Conservation (phyloP, 92 coral and sea anemone genomes). For the Diadumene lineata region DNA sequence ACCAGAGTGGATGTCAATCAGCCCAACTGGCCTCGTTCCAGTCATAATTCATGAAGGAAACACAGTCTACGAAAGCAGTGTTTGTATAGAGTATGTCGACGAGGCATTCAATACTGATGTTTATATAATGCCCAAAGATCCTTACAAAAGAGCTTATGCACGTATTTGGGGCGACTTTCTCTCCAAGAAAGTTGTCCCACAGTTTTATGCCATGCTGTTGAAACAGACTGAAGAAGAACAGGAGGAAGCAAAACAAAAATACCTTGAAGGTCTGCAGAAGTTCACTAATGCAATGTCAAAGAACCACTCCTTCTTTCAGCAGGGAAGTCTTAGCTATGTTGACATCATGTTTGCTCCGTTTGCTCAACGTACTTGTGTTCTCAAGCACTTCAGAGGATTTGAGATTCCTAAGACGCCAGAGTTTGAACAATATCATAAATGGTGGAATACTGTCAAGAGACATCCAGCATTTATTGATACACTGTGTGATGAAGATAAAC, state of each 20-base stretch:
- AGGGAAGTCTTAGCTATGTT: conserved; percentile 59
- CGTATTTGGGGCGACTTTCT: conserved; percentile 83
- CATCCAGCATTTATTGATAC: conserved; percentile 58
- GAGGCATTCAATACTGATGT: conserved; percentile 57
- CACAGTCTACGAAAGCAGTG: conserved; percentile 62
- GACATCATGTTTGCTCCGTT: conserved; percentile 79
- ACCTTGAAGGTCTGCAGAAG: conserved; percentile 40
- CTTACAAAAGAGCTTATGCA: conserved; percentile 69
- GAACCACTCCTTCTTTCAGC: conserved; percentile 63
- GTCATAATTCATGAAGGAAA: conserved; percentile 53
- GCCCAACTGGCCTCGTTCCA: conserved; percentile 73
- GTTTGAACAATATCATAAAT: conserved; percentile 57
- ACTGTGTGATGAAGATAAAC: conserved; percentile 32
- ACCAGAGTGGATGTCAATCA: conserved; percentile 73
- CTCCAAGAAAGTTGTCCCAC: conserved; percentile 58
- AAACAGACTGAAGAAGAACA: conserved; percentile 58
- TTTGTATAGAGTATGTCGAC: conserved; percentile 74
- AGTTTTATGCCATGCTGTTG: conserved; percentile 50
- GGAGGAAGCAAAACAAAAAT: conserved; percentile 47
- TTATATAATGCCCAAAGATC: conserved; percentile 58
- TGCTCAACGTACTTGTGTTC: conserved; percentile 48
- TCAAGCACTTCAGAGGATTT: conserved; percentile 68
- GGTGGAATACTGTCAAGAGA: conserved; percentile 55
- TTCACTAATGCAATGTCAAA: conserved; percentile 70
- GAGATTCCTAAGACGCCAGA: conserved; percentile 59